Evolutionary conservation across 53 echinoderm and acorn worm species (phyloP), one percentile per base, ranked within the genome.

Genomic region (Crossaster papposus): DNA sequence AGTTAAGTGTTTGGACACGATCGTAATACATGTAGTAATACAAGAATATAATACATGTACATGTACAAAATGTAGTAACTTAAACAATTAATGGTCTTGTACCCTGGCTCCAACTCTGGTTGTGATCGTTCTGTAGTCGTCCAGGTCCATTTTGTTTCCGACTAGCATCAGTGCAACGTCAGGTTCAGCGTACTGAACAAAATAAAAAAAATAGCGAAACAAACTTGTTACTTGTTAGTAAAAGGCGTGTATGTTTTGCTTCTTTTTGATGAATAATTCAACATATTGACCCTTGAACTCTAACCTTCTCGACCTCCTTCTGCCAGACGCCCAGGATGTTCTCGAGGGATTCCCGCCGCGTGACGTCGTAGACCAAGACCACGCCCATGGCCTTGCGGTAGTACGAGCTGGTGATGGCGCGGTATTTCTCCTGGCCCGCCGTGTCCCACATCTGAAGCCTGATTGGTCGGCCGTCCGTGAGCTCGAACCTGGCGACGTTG

Each of bases 131-230:
- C 94, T 78, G 85, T 92, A 86, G 85, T 94, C 96, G 30, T 94
- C 96, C n/a, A 96, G 82, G 82, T 96, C 96, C 52, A 96, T 92
- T 70, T 96, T 96, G 89, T 96, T 96, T 20, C 94, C 96, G 54
- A 94, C 83, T 81, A 96, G 74, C 90, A 96, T 80, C 88, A 93
- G 85, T 20, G 94, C 92, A 26, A 94, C 93, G 70, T 96, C 93
- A 54, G 94, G 90, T 23, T 94, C 94, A 37, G 96, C 96, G 72
- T 91, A 91, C 96, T 96, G 86, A 14, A 90, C 34, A 79, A 30
- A 30, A 85, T 30, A 52, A 85, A 17, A 68, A 10, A n/a, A n/a
- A 85, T 85, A 12, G 26, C n/a, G 30, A 29, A 12, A 62, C 30
- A 17, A 31, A 62, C 36, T 32, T 15, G 1, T 10, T 83, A 35